A percentile compares a stretch with the other conserved stretches of the same genome.
phyloP scores from a whole-genome alignment of 2,888 invertebrate species.

The Andrena bicolor region DNA sequence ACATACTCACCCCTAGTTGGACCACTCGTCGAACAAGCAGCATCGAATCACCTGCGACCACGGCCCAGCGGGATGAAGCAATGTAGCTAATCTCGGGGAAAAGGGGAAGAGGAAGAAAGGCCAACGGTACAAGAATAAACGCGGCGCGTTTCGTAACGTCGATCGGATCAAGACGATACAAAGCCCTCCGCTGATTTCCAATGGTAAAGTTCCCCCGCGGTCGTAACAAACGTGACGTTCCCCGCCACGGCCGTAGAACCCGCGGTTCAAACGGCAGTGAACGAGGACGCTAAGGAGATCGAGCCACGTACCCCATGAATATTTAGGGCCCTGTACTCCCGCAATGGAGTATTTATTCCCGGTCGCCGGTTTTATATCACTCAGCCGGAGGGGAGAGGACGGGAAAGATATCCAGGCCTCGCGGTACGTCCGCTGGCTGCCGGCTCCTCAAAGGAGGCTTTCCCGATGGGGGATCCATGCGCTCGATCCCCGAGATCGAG shows the following conservation, averaged over 20 bases:
- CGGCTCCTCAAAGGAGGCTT: constrained; percentile 70
- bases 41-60: constrained; percentile 1
- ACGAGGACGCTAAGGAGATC: constrained; percentile 61
- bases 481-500: constrained; percentile 61
- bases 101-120: neutral
- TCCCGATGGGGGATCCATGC: constrained; percentile 68
- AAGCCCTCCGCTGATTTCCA: constrained; percentile 49
- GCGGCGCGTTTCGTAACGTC: constrained; percentile 51
- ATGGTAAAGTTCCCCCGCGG: constrained; percentile 55
- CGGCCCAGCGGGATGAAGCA: constrained; percentile 16
- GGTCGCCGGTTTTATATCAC: constrained; percentile 81
- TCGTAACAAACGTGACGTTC: constrained; percentile 66
- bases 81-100: neutral
- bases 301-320: constrained; percentile 76
- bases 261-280: constrained; percentile 55
- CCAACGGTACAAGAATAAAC: constrained; percentile 35
- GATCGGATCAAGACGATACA: constrained; percentile 58
- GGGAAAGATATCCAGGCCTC: constrained; percentile 30
- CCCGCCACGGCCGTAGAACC: constrained; percentile 43
- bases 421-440: constrained; percentile 55
- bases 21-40: no score
- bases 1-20: no score
- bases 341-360: constrained; percentile 83
- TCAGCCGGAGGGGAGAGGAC: constrained; percentile 65
- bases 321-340: constrained; percentile 79